phyloP scores from a whole-genome alignment of 92 coral and sea anemone genomes.

The Epizoanthus scotinus region DNA sequence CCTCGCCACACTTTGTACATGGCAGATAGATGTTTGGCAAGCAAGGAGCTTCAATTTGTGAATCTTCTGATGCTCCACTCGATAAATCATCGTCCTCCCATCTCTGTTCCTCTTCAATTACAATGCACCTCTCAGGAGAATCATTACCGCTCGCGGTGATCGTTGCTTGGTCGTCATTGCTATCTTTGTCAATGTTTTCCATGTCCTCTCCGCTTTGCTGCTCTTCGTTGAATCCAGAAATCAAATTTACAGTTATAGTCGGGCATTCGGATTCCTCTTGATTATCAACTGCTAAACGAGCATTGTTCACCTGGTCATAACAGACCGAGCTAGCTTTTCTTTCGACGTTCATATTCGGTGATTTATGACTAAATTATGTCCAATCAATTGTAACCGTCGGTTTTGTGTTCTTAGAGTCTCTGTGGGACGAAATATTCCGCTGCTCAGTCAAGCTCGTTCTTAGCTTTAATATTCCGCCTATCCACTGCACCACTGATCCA shows the following conservation, averaged over 20 bases:
- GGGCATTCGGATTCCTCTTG: constrained; percentile 56
- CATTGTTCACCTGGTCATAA: constrained; percentile 47
- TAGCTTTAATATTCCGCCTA: no score
- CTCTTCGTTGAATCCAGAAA: constrained; percentile 40
- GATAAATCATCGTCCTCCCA: constrained; percentile 30
- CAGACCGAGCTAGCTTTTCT: constrained; percentile 35
- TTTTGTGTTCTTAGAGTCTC: constrained; percentile 52
- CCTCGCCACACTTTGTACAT: constrained; percentile 79
- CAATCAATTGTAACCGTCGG: background rate
- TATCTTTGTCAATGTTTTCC: constrained; percentile 48
- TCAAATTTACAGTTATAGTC: constrained; percentile 74
- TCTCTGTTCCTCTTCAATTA: background rate
- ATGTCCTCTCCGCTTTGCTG: constrained; percentile 32
- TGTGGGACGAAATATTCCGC: constrained; percentile 54
- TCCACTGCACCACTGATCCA: constrained; percentile 6
- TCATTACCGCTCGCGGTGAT: background rate
- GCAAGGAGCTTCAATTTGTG: constrained; percentile 10
- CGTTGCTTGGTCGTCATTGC: constrained; percentile 41
- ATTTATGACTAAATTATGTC: background rate
- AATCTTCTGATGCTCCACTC: constrained; percentile 27
- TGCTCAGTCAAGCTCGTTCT: constrained; percentile 28
- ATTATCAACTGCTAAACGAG: constrained; percentile 32
- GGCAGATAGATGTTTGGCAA: constrained; percentile 79
- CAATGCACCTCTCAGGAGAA: background rate
- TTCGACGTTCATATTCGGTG: constrained; percentile 48